These are phyloP conservation scores for Tiliqua scincoides DNA, from an alignment of 2,113 vertebrate species.

Conservation along the genomic window DNA sequence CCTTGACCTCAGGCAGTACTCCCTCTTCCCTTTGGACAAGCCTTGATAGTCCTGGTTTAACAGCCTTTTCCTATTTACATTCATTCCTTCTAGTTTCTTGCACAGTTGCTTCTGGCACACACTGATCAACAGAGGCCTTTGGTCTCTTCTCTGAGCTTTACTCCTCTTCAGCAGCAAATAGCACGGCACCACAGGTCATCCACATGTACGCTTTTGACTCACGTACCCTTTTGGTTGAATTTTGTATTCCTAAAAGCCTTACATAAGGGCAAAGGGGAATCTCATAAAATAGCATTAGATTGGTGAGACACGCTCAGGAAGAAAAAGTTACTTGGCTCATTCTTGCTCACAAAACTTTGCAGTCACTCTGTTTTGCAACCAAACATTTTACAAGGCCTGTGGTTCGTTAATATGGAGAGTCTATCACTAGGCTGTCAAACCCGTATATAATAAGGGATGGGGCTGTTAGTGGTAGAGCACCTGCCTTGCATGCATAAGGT, in stretches of 20 bases:
- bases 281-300: not conserved
- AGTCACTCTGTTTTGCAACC: not conserved
- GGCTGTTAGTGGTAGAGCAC: too few species aligned
- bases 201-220: not conserved
- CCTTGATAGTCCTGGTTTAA: not conserved
- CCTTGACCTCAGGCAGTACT: not conserved
- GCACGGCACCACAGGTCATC: not conserved
- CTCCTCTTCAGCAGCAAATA: rapidly evolving
- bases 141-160: not conserved
- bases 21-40: not conserved
- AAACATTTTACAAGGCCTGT: not conserved
- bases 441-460: too few species aligned
- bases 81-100: not conserved
- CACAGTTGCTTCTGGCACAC: not conserved
- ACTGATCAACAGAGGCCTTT: not conserved
- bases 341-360: not conserved
- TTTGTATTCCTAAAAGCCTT: not conserved
- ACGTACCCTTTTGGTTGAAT: not conserved
- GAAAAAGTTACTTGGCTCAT: not conserved
- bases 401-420: not conserved
- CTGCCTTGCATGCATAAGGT: too few species aligned
- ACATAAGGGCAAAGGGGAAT: not conserved
- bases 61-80: not conserved
- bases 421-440: too few species aligned
- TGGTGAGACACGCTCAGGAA: not conserved